Evolutionary conservation across 2,797 vertebrate species (phyloP).

Genomic region (Meriones psammophilus): DNA sequence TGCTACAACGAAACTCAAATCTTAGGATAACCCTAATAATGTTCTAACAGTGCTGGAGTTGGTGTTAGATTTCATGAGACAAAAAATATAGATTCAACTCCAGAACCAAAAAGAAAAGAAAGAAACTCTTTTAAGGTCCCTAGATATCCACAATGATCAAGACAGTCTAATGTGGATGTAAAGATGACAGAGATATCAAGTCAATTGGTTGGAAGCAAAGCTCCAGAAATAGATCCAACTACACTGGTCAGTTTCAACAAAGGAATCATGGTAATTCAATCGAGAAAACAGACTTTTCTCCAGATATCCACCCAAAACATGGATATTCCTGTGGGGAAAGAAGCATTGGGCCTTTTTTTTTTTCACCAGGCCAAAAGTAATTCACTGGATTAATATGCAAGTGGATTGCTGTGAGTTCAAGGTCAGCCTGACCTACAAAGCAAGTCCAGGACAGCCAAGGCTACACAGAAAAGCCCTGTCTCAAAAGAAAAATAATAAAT

Average conservation of each 20-base stretch:
- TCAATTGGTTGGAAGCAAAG: not conserved
- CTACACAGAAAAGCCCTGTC: no score
- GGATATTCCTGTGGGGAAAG: not conserved
- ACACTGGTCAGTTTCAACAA: not conserved
- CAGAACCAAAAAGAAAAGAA: not conserved
- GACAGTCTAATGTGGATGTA: not conserved
- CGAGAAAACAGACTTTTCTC: not conserved
- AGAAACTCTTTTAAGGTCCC: not conserved
- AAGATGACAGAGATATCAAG: not conserved
- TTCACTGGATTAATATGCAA: not conserved
- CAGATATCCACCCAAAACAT: not conserved
- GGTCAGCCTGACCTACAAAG: no score
- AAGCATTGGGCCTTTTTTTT: not conserved
- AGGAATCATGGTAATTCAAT: not conserved
- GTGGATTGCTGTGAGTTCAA: no score
- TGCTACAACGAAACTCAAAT: not conserved
- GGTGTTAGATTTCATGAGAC: no score
- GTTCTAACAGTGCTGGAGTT: not conserved
- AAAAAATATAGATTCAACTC: not conserved
- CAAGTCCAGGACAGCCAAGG: no score
- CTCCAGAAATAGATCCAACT: not conserved
- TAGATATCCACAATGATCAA: not conserved
- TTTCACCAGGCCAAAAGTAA: not conserved
- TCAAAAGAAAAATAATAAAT: not conserved
- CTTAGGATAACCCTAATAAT: not conserved